These are phyloP conservation scores for Tenrec ecaudatus DNA, from an alignment of 2,113 vertebrate species.

Conservation along the genomic window DNA sequence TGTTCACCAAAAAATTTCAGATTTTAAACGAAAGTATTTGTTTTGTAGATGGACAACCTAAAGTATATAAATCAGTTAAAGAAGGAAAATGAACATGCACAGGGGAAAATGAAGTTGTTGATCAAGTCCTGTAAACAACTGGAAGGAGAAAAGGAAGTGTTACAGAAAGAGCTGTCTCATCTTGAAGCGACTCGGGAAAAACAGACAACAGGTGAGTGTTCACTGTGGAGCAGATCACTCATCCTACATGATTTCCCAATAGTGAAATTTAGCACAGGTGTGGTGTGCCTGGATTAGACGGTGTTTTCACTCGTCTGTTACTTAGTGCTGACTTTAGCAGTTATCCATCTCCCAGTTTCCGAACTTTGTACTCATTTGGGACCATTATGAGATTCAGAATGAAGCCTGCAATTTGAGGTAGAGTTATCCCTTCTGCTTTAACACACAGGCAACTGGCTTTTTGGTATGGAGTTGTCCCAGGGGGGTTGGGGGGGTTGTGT, in stretches of 20 bases:
- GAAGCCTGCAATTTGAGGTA: constrained; percentile 27
- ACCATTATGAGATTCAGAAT: not conserved
- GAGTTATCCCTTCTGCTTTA: not conserved
- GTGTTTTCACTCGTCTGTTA: not conserved
- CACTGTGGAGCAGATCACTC: fast-evolving
- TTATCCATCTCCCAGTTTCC: not conserved
- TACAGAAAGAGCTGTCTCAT: constrained; percentile 84
- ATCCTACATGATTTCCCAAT: fast-evolving
- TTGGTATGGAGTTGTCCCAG: not conserved
- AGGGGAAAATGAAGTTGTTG: constrained; percentile 88
- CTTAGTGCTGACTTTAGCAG: not conserved
- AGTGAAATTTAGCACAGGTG: not conserved
- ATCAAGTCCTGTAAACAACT: constrained; percentile 92
- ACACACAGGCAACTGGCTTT: not conserved
- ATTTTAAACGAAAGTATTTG: constrained; percentile 48
- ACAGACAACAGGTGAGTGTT: constrained; percentile 72
- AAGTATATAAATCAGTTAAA: constrained; percentile 83
- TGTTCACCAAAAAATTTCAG: not conserved
- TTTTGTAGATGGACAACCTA: constrained; percentile 85
- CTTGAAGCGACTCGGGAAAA: constrained; percentile 75
- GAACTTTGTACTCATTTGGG: not conserved
- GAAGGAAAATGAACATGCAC: constrained; percentile 88
- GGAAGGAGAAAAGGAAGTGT: constrained; percentile 90
- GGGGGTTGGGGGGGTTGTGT: too few species aligned
- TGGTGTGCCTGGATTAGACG: not conserved